phyloP scores from a whole-genome alignment of 2,797 vertebrate species.

The Harpagifer antarcticus region DNA sequence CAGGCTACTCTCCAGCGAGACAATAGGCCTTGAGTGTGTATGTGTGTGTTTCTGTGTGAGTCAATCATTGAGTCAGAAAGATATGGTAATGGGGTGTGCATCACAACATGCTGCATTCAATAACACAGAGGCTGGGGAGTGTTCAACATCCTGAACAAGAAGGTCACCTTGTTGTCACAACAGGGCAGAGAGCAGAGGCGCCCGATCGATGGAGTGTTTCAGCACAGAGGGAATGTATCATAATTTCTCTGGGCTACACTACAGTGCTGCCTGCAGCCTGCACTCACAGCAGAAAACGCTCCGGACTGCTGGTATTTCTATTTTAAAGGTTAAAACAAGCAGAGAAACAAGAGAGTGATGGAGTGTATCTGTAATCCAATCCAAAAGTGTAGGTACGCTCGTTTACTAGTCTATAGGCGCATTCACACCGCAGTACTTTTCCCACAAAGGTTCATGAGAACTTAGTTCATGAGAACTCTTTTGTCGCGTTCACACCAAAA shows the following conservation, averaged over 20 bases:
- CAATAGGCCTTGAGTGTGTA: background rate
- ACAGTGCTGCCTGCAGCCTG: background rate
- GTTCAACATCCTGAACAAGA: constrained; percentile 50
- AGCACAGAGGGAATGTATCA: constrained; percentile 38
- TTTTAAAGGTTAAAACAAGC: constrained; percentile 16
- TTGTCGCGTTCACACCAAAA: no score
- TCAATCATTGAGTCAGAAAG: constrained; percentile 42
- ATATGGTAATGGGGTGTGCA: constrained; percentile 39
- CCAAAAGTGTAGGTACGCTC: background rate
- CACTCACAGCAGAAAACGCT: constrained; percentile 4
- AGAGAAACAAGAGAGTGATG: background rate
- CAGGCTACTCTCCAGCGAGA: constrained; percentile 32
- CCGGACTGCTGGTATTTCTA: background rate
- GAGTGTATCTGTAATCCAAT: background rate
- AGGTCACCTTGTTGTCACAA: constrained; percentile 70
- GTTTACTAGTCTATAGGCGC: background rate
- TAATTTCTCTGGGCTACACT: constrained; percentile 16
- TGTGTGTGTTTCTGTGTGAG: constrained; percentile 20
- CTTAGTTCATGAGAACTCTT: no score
- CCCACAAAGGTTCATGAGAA: no score
- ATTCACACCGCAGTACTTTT: no score
- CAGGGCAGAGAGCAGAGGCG: constrained; percentile 38
- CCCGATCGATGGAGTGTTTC: constrained; percentile 43
- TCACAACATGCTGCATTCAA: constrained; percentile 32
- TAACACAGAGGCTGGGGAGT: constrained; percentile 29